A percentile compares a stretch with the other conserved stretches of the same genome.
These are phyloP conservation scores for Leptosomus discolor DNA, from an alignment of 2,113 vertebrate genomes.

Conservation along the genomic window DNA sequence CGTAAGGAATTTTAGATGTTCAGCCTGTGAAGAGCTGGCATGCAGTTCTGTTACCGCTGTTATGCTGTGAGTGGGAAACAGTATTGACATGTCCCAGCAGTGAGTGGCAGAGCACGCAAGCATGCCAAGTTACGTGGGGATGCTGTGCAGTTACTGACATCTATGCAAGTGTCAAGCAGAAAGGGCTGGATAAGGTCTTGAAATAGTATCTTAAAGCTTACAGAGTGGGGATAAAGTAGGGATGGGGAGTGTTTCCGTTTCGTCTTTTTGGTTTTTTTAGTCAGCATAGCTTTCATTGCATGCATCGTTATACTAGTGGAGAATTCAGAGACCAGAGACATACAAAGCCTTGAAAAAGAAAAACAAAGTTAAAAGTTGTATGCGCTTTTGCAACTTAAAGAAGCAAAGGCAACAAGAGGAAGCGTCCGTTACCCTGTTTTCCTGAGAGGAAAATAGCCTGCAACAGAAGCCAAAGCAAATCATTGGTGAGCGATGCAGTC, in stretches of 20 bases:
- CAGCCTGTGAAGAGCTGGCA: not conserved
- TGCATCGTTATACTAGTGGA: not conserved
- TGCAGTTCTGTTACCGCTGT: not conserved
- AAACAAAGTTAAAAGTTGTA: not conserved
- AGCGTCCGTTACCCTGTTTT: not conserved
- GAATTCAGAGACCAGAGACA: not conserved
- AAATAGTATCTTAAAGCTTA: not conserved
- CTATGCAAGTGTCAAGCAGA: not conserved
- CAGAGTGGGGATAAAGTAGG: not conserved
- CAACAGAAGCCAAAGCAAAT: not conserved
- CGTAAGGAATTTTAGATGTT: not conserved
- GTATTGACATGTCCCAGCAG: not conserved
- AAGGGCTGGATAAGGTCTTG: not conserved
- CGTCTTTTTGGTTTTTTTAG: not conserved
- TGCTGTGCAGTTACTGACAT: not conserved
- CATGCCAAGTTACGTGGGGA: not conserved
- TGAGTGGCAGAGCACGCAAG: not conserved
- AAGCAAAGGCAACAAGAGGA: not conserved
- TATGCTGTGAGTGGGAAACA: not conserved
- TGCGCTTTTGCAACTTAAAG: not conserved
- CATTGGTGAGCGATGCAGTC: accelerated
- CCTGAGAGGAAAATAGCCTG: not conserved
- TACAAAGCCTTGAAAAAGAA: not conserved
- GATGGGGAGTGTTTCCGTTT: accelerated
- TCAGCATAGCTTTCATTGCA: not conserved